Percentiles rank a stretch among this genome's conserved stretches.
phyloP scores from a whole-genome alignment of 37 sponge, comb jelly and placozoan genomes.

The Diacarnus erythraeanus region DNA sequence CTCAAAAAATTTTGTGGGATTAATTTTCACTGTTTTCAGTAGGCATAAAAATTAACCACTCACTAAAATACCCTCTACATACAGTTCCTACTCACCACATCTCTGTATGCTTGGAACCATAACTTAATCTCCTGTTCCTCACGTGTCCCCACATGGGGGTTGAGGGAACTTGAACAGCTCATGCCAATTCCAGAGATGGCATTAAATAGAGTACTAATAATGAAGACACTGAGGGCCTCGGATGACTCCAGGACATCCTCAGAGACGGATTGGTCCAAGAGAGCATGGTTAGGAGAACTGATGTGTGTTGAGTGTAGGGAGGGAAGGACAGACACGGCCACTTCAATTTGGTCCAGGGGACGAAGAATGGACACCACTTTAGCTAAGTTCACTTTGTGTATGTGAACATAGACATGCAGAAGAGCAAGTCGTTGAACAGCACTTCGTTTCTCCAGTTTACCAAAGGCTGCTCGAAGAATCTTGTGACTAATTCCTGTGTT shows the following conservation, averaged over 20 bases:
- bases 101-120: slow-evolving; percentile 64
- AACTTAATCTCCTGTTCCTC: slow-evolving; percentile 32
- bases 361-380: slow-evolving; percentile 59
- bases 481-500: slow-evolving; percentile 23
- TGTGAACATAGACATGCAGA: slow-evolving; percentile 58
- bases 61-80: not conserved
- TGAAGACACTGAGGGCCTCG: slow-evolving; percentile 41
- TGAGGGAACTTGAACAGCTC: slow-evolving; percentile 8
- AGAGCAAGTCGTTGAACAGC: slow-evolving; percentile 22
- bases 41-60: not conserved
- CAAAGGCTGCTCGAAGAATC: slow-evolving; percentile 44
- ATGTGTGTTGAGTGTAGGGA: not conserved
- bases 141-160: not conserved
- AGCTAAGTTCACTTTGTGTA: slow-evolving; percentile 74
- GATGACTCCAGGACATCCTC: slow-evolving; percentile 23
- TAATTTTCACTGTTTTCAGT: too few relatives aligned
- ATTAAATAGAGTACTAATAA: slow-evolving; percentile 57
- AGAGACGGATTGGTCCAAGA: slow-evolving; percentile 1
- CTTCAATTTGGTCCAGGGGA: slow-evolving; percentile 51
- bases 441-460: slow-evolving; percentile 11
- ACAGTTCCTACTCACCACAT: slow-evolving; percentile 21
- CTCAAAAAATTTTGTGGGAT: too few relatives aligned
- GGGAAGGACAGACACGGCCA: slow-evolving; percentile 20
- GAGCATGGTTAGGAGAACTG: slow-evolving; percentile 11
- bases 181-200: slow-evolving; percentile 41